A percentile compares a stretch with the other conserved stretches of the same genome.
phyloP scores from a whole-genome alignment of 2,797 vertebrate species.

The Toxotes lorentzi region DNA sequence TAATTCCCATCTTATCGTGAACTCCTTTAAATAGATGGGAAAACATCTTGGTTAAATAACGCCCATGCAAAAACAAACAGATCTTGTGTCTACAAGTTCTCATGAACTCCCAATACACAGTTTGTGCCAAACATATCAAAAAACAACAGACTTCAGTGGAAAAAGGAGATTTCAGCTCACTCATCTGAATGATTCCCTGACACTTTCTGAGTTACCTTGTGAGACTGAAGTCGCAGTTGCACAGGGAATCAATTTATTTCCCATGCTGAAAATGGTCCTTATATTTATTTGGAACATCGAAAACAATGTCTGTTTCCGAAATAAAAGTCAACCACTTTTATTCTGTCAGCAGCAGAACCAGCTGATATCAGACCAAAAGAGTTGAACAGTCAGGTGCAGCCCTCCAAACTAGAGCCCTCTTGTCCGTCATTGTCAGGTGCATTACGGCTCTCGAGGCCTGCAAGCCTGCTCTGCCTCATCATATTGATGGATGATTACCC shows the following conservation, averaged over 20 bases:
- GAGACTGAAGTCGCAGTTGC: slow-evolving; percentile 9
- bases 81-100: slow-evolving; percentile 43
- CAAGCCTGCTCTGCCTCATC: slow-evolving; percentile 32
- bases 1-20: slow-evolving; percentile 14
- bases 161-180: slow-evolving; percentile 4
- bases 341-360: not conserved
- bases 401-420: slow-evolving; percentile 20
- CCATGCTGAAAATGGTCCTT: not conserved
- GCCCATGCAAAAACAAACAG: slow-evolving; percentile 50
- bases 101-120: slow-evolving; percentile 15
- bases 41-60: slow-evolving; percentile 36
- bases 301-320: not conserved
- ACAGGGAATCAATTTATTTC: not conserved
- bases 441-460: slow-evolving; percentile 33
- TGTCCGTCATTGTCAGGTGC: slow-evolving; percentile 24
- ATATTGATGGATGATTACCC: slow-evolving; percentile 50
- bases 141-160: slow-evolving; percentile 24
- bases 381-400: not conserved
- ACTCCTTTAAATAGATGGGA: slow-evolving; percentile 12
- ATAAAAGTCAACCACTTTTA: not conserved
- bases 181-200: slow-evolving; percentile 7
- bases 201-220: slow-evolving; percentile 1
- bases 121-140: slow-evolving; percentile 51
- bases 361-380: not conserved
- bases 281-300: not conserved